Base-by-base conservation (phyloP, 2,888 invertebrate genomes). In the Vanessa cardui region DNA sequence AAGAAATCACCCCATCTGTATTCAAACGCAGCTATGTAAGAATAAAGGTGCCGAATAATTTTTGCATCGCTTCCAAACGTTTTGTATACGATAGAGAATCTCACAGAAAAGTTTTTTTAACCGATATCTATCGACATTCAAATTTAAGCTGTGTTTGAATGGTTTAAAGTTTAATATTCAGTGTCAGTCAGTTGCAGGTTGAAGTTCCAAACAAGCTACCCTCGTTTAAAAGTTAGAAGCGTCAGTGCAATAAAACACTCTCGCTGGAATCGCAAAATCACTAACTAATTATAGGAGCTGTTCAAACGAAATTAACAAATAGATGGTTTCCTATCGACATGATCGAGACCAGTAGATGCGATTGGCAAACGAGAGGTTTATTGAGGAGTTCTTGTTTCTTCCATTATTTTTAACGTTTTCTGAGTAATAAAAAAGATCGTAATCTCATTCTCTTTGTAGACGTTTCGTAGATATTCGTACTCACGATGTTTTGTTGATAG, bases 161-260 rank as follows among this genome's bases (percentile, higher is more conserved):
- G 1, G 0, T 0, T 39, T n/a, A 64, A 21, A 21, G 64, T 45
- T 50, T 12, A 50, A n/a, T 50, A 21, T 61, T 58, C 6, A 6
- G 16, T 18, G 20, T n/a, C n/a, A 8, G 1, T 0, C 0, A 1
- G 6, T 21, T 45, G n/a, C 45, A 46, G 50, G 21, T 15, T 62
- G 73, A 79, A 72, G 72, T 76, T 73, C 65, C 31, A 69, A 68
- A 71, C 15, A 67, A 72, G 65, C 64, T 56, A 70, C 66, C 74
- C 73, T 75, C 76, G 74, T 74, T 74, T 69, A 59, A 74, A 78
- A 77, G 77, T 78, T 79, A 76, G 77, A 74, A 83, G 80, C 77
- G 80, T 79, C 79, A 77, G 76, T 72, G 81, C 78, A 84, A 86
- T 87, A 86, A 85, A 87, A 85, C 83, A 86, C 82, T 82, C 83